These are phyloP conservation scores for Malacosoma neustria DNA, from an alignment of 2,888 invertebrate genomes.

Conservation along the genomic window DNA sequence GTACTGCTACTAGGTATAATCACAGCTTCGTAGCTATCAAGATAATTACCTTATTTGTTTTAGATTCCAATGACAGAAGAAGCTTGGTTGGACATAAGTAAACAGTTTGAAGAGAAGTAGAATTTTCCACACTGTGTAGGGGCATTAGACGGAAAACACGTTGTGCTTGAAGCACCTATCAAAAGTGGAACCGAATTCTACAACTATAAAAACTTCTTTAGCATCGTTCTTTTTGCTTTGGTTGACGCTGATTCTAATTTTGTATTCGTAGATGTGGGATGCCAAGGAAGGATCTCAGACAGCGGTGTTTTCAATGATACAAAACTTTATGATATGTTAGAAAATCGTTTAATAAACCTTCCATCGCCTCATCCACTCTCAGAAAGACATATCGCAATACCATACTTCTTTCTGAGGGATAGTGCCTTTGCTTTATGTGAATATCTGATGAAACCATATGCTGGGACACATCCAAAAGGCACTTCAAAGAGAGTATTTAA, in stretches of 20 bases:
- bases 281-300: conserved; percentile 15
- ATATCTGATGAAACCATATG: conserved; percentile 19
- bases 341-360: conserved; percentile 11
- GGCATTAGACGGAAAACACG: conserved; percentile 14
- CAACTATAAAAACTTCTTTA: conserved; percentile 4
- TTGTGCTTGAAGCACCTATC: conserved; percentile 9
- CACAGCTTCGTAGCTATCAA: too few relatives aligned
- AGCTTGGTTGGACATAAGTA: conserved; percentile 8
- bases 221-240: conserved; percentile 6
- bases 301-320: conserved; percentile 16
- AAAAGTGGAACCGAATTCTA: conserved; percentile 1
- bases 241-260: conserved; percentile 12
- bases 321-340: conserved; percentile 11
- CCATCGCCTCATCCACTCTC: conserved; percentile 10
- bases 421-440: conserved; percentile 17
- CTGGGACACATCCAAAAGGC: conserved; percentile 13
- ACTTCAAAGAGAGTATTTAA: conserved; percentile 22
- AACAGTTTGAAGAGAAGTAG: conserved; percentile 7
- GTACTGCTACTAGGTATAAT: too few relatives aligned
- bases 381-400: conserved; percentile 18
- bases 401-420: conserved; percentile 17
- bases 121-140: conserved; percentile 10
- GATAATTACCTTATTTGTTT: conserved; percentile 8
- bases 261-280: conserved; percentile 11
- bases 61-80: conserved; percentile 10